Evolutionary conservation across 2,113 vertebrate genomes (phyloP).

Genomic region (Tenrec ecaudatus): DNA sequence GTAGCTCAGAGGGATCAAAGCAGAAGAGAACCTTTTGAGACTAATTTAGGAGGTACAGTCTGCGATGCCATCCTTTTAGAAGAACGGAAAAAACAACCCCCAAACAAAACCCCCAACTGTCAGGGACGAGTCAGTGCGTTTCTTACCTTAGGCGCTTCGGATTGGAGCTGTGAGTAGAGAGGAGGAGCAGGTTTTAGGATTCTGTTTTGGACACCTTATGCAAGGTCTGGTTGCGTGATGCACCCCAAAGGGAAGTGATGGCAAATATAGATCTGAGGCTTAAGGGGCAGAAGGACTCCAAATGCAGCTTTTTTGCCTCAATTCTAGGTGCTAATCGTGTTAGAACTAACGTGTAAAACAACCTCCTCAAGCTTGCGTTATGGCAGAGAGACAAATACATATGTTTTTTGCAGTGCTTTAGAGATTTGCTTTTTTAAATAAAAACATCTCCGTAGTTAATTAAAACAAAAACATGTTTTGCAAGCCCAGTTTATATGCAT

Average conservation of each 20-base stretch:
- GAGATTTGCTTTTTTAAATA: too few relatives aligned
- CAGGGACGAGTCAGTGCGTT: not conserved
- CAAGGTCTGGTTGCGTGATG: conserved; percentile 15
- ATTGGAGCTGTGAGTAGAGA: conserved; percentile 14
- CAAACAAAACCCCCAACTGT: too few relatives aligned
- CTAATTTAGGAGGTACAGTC: not conserved
- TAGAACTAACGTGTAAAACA: conserved; percentile 31
- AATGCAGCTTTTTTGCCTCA: conserved; percentile 10
- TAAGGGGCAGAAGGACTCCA: conserved; percentile 31
- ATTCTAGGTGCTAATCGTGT: not conserved
- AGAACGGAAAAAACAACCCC: too few relatives aligned
- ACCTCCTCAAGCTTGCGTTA: not conserved
- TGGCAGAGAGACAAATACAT: not conserved
- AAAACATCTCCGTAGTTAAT: too few relatives aligned
- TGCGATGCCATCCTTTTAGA: not conserved
- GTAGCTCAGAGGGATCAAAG: not conserved
- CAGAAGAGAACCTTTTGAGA: not conserved
- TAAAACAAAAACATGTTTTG: too few relatives aligned
- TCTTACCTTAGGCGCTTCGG: not conserved
- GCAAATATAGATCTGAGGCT: not conserved
- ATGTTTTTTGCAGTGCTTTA: too few relatives aligned
- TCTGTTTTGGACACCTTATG: not conserved
- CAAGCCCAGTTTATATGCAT: too few relatives aligned
- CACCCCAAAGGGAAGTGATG: not conserved
- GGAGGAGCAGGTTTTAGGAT: not conserved